Conservation (phyloP, 2,888 invertebrate genomes). For the Orchestes rusci region DNA sequence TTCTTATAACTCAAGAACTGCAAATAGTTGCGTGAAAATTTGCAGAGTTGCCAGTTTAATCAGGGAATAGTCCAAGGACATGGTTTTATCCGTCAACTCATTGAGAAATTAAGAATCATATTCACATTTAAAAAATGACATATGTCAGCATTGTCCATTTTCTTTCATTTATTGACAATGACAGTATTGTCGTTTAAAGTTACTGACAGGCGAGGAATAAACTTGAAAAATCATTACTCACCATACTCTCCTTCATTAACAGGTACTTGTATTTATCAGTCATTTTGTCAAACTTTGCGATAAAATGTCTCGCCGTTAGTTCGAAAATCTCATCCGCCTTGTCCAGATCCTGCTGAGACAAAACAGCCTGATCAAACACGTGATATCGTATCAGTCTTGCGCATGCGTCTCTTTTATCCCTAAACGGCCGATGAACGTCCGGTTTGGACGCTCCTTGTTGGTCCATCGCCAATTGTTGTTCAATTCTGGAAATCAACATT, state of each 20-base stretch:
- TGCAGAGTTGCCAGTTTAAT: no score
- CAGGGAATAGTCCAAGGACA: no score
- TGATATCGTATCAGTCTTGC: slow-evolving; percentile 70
- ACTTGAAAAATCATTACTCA: no score
- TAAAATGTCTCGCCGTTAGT: slow-evolving; percentile 57
- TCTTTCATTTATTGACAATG: no score
- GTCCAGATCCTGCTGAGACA: slow-evolving; percentile 55
- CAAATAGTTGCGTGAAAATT: background rate
- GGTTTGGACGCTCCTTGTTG: slow-evolving; percentile 67
- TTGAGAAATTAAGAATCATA: no score
- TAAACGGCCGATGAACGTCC: slow-evolving; percentile 65
- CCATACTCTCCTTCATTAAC: slow-evolving; percentile 71
- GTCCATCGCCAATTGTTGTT: slow-evolving; percentile 67
- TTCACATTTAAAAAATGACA: no score
- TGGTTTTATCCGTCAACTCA: no score
- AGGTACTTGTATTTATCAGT: slow-evolving; percentile 67
- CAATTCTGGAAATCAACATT: slow-evolving; percentile 50
- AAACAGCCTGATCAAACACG: slow-evolving; percentile 61
- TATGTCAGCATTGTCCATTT: no score
- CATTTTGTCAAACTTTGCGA: slow-evolving; percentile 63
- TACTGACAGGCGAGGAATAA: no score
- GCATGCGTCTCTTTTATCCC: slow-evolving; percentile 65
- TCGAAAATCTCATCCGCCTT: slow-evolving; percentile 67
- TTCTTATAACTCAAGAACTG: no score
- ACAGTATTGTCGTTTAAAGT: no score